phyloP scores from a whole-genome alignment of 2,113 vertebrate genomes.

The Brachyistius frenatus region DNA sequence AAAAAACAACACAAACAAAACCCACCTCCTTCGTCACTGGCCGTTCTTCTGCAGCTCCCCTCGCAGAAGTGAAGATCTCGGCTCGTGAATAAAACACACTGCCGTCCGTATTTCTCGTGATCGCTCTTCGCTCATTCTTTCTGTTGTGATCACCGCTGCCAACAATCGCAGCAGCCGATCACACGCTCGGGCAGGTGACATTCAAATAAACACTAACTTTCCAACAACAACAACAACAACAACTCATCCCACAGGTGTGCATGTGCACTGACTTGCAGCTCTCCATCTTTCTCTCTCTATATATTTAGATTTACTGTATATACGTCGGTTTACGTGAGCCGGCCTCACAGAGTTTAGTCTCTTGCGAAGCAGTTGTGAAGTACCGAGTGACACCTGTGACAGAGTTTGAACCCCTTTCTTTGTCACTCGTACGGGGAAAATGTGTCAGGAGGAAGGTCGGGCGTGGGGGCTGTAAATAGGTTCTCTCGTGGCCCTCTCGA shows the following conservation, averaged over 20 bases:
- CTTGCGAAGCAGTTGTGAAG: constrained; percentile 34
- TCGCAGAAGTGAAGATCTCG: constrained; percentile 5
- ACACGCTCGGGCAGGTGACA: constrained; percentile 30
- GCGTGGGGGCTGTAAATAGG: constrained; percentile 52
- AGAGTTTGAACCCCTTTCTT: constrained; percentile 11
- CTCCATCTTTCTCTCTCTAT: not conserved
- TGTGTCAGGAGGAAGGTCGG: not conserved
- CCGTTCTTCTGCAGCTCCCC: constrained; percentile 18
- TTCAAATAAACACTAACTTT: constrained; percentile 27
- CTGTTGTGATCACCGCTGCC: constrained; percentile 14
- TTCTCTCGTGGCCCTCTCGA: constrained; percentile 33
- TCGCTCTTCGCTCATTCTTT: constrained; percentile 14
- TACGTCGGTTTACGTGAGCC: not conserved
- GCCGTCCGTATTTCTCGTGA: constrained; percentile 26
- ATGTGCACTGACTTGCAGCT: constrained; percentile 33
- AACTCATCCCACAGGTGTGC: constrained; percentile 18
- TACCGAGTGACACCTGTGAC: constrained; percentile 50
- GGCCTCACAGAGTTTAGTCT: not conserved
- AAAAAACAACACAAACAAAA: no score
- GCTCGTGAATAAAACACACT: constrained; percentile 53
- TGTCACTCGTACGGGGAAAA: constrained; percentile 17
- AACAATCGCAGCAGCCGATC: constrained; percentile 19
- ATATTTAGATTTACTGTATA: not conserved
- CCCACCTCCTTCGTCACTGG: constrained; percentile 33
- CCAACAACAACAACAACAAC: constrained; percentile 42